A percentile compares a stretch with the other conserved stretches of the same genome.
phyloP scores from a whole-genome alignment of 2,113 vertebrate genomes.

The Gorsachius goisagi region DNA sequence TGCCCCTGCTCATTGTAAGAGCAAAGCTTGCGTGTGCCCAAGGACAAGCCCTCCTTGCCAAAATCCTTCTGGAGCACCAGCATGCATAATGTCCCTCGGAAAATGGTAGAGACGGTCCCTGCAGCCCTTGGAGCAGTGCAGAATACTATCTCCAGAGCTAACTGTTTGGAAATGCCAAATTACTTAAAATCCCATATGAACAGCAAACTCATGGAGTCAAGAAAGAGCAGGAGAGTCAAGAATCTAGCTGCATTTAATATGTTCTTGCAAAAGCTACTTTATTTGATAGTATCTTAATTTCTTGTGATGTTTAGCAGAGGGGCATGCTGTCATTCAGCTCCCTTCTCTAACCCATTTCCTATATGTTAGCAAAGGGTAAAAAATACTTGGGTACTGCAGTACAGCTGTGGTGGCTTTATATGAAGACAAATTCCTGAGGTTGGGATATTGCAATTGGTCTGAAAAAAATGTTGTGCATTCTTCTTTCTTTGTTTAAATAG shows the following conservation, averaged over 20 bases:
- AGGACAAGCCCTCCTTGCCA: neutral
- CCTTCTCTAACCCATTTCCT: neutral
- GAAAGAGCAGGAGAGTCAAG: neutral
- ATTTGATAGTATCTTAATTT: neutral
- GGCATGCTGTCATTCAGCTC: neutral
- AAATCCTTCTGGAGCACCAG: neutral
- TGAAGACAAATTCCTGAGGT: conserved; percentile 17
- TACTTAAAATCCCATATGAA: neutral
- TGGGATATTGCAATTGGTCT: neutral
- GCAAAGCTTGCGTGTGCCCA: neutral
- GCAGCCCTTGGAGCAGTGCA: rapidly evolving
- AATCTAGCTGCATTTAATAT: neutral
- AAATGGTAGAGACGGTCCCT: neutral
- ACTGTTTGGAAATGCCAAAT: neutral
- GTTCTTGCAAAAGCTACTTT: neutral
- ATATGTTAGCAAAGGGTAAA: neutral
- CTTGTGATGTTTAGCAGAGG: neutral
- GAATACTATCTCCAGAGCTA: neutral
- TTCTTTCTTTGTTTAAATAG: neutral
- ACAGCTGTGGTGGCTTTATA: neutral
- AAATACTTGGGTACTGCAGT: neutral
- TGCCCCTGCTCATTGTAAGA: rapidly evolving
- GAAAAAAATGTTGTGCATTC: conserved; percentile 3
- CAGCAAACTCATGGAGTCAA: neutral
- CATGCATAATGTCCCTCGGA: neutral